These are phyloP conservation scores for Nothocercus nigrocapillus DNA, from an alignment of 2,113 vertebrate species.

Conservation along the genomic window DNA sequence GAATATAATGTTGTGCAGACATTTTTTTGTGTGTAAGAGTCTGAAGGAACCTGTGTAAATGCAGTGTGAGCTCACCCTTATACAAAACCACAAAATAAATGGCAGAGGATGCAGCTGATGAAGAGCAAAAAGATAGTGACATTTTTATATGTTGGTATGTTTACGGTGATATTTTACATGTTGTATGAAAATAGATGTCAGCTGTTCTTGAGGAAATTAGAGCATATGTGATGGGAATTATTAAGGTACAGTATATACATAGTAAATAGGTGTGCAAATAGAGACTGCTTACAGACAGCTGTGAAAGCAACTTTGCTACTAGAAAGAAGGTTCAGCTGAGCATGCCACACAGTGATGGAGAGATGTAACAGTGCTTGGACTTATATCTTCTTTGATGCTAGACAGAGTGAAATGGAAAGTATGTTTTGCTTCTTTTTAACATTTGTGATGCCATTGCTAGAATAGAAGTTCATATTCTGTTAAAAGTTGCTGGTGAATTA, in stretches of 20 bases:
- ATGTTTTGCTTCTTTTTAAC: neutral
- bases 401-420: neutral
- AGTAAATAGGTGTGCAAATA: neutral
- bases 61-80: neutral
- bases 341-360: neutral
- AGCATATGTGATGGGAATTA: neutral
- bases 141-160: neutral
- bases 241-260: neutral
- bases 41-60: neutral
- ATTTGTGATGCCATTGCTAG: neutral
- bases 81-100: neutral
- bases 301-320: neutral
- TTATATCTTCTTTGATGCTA: neutral
- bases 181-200: neutral
- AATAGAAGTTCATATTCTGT: neutral
- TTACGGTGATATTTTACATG: neutral
- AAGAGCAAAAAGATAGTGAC: neutral
- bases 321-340: neutral
- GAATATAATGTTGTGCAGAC: neutral
- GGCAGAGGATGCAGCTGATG: neutral
- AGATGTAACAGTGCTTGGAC: neutral
- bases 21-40: neutral
- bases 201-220: neutral
- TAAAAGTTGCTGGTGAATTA: neutral
- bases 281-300: neutral